Evolutionary conservation across 2,797 vertebrate species (phyloP), one percentile per base, ranked within the genome.

Genomic region (Labroides dimidiatus): DNA sequence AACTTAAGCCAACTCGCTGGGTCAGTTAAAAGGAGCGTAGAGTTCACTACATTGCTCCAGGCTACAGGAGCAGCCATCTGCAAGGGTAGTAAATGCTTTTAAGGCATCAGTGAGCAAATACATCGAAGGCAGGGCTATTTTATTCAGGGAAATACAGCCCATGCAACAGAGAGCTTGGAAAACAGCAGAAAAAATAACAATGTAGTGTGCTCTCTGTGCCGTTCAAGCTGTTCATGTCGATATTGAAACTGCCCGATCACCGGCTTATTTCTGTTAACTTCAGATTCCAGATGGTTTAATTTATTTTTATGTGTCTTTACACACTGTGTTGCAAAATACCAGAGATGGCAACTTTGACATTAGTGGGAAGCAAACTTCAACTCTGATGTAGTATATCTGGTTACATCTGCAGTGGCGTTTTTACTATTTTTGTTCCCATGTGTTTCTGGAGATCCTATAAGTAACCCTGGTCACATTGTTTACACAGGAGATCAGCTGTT

Each of bases 21-120:
- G 78, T 84, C 80, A 72, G 78, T 91, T 85, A 82, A 88, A 89
- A 84, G 75, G 60, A 74, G 81, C 82, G 90, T 70, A 65, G 51
- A 85, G 77, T 80, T 60, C 58, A 81, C 88, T 76, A 59, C 76
- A 69, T 81, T 90, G 73, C 90, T 90, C 57, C 58, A 47, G 86
- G 90, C 89, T 90, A 88, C 67, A 79, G 63, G 75, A 76, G 82
- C 84, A 87, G 84, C 84, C 84, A 87, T 89, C 90, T 92, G 88
- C 67, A 62, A 92, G 87, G 81, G 84, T 72, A 86, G 87, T 92
- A 92, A 93, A 92, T 89, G 83, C 85, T 85, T 77, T 68, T 89
- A 88, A 92, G 87, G 90, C 93, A 88, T 91, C 91, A 69, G 85
- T 92, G 90, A 90, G 86, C 88, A 89, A 93, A 93, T 88, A 91